Evolutionary conservation across 2,888 invertebrate genomes (phyloP), one percentile per base, ranked within the genome.

Genomic region (Sarcophaga carnaria): DNA sequence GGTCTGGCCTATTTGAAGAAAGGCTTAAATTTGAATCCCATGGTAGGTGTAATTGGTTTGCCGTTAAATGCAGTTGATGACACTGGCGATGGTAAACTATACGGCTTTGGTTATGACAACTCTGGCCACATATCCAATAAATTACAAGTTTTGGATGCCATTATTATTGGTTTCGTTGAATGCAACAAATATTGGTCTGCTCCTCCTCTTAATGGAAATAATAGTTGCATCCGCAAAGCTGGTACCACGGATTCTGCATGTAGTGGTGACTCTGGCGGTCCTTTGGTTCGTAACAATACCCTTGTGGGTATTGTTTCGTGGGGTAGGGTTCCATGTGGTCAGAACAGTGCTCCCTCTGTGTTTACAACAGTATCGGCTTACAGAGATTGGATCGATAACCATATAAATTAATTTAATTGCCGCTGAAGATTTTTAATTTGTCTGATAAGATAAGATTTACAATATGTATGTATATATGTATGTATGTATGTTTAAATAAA

Each of bases 281-380:
- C 93, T 2, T 76, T 93, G 87, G 89, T 92, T 4, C 86, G 67
- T 64, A 49, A 59, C 27, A 85, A 69, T 10, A 1, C 47, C 17
- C 87, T 86, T 4, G 70, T 94, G 45, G 94, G 94, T 79, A 90
- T 94, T 79, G 94, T 94, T 17, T 94, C 94, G 45, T 94, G 94
- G 94, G 94, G 94, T 25, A 90, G 91, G 49, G 92, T 92, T 8
- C 94, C 94, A 14, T 94, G 94, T 20, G 85, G 69, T 62, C 0
- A 37, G 8, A 2, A 37, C 4, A 37, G 37, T 37, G 37, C 37
- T 27, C 94, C 94, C 1, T 93, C 94, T 0, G 94, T 94, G 0
- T 94, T 93, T 89, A 94, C 94, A 2, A 88, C 89, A 6, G 91
- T 92, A 0, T 90, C 91, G 0, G 88, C 91, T 0, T 92, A 91